These are phyloP conservation scores for Phacellophora camtschatica DNA, from an alignment of 30 jellyfish, hydroid and myxozoan species.

Conservation along the genomic window DNA sequence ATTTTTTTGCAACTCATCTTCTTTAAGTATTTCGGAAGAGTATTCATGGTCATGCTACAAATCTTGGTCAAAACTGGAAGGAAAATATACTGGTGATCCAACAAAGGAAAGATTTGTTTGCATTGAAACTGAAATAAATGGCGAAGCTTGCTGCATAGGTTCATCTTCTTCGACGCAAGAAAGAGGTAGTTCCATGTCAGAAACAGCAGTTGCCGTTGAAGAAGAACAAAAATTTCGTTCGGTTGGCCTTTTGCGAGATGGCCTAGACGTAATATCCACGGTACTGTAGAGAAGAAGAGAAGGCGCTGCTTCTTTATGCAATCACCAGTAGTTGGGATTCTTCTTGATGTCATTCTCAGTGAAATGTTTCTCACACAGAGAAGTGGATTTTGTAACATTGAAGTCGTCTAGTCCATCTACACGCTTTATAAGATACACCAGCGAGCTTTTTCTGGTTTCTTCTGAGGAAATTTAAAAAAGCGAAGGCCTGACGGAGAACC, in stretches of 20 bases:
- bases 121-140: background rate
- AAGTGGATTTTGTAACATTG: conserved; percentile 24
- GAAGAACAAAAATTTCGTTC: too few species aligned
- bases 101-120: background rate
- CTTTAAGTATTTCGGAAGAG: background rate
- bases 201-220: too few species aligned
- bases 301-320: conserved; percentile 9
- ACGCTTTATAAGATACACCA: conserved; percentile 6
- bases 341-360: conserved; percentile 21
- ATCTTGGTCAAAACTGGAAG: background rate
- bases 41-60: background rate
- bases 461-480: conserved; percentile 30
- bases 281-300: background rate
- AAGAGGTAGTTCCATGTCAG: too few species aligned
- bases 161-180: background rate
- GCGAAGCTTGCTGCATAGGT: background rate
- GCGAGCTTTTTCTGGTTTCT: too few species aligned
- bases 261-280: background rate
- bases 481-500: conserved; percentile 17
- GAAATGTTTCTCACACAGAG: conserved; percentile 41
- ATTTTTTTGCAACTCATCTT: background rate
- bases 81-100: background rate
- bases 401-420: conserved; percentile 42
- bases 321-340: conserved; percentile 23
- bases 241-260: background rate